Base-by-base conservation (phyloP, 1,140 invertebrate species). In the Adoxophyes honmai region DNA sequence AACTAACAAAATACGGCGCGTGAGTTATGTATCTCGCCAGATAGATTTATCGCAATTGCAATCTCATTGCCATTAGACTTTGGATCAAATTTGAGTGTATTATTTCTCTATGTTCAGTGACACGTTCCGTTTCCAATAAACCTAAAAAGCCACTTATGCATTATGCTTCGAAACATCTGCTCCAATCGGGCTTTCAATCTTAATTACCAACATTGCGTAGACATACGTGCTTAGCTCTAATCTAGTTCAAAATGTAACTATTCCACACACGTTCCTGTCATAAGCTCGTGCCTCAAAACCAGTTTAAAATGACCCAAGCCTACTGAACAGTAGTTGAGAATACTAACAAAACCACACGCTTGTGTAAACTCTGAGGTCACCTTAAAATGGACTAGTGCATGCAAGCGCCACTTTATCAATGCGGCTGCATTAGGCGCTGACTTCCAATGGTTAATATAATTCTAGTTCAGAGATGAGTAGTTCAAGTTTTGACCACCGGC, bases 201-300 rank as follows among this genome's bases (percentile, higher is more conserved):
- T 48, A 48, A 48, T 33, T 44, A 44, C 39, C 39, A 18, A 16
- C 39, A 44, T 36, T 36, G n/a, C 34, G 34, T 36, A 44, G n/a
- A 18, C 11, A 11, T 48, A 33, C 42, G 42, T 48, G 42, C 21
- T 28, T 28, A 21, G 21, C 21, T 28, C 21, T 48, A 18, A 48
- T 48, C 42, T 48, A 33, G 42, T 48, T 48, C 10, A 5, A 38
- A 38, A 5, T 36, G 34, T 21, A 48, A 48, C 42, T 48, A 48
- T 48, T 28, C 42, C 21, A 28, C 4, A 16, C 42, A 48, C 42
- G 42, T 48, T 5, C 10, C 10, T 11, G 18, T 10, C 2, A 48
- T 48, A 55, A 38, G 66, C 66, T 62, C 57, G 62, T 66, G 59
- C 62, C 48, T 54, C 9, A 7, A 13, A 11, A 37, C 57, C 61